Conservation (phyloP, 2,113 vertebrate genomes). For the Bungarus multicinctus region DNA sequence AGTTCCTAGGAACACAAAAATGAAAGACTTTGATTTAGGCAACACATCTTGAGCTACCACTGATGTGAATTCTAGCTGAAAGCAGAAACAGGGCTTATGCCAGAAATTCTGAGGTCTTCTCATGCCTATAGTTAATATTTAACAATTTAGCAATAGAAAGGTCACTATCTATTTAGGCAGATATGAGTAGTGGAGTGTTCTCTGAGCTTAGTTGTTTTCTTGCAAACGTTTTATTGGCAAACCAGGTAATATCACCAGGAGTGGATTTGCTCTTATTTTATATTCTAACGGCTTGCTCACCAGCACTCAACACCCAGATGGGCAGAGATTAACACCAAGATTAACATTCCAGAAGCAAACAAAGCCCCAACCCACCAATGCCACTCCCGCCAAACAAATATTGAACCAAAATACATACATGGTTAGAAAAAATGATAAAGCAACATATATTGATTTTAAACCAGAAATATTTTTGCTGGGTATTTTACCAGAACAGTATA, state of each 20-base stretch:
- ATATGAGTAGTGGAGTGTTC: neutral
- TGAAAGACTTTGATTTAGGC: neutral
- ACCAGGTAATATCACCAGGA: neutral
- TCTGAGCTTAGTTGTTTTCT: neutral
- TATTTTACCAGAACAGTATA: too few species aligned
- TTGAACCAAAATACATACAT: too few species aligned
- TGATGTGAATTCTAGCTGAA: neutral
- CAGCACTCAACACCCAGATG: neutral
- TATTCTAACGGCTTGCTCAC: neutral
- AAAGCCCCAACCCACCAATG: neutral
- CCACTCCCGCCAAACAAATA: neutral
- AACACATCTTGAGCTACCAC: neutral
- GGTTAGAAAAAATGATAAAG: too few species aligned
- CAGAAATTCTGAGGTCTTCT: neutral
- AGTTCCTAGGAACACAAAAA: neutral
- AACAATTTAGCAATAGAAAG: neutral
- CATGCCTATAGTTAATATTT: neutral
- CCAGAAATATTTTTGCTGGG: too few species aligned
- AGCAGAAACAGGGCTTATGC: neutral
- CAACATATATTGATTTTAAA: too few species aligned
- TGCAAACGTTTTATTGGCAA: neutral
- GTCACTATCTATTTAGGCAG: neutral
- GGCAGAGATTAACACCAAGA: neutral
- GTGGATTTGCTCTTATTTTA: neutral
- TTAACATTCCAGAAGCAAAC: neutral